phyloP scores from a whole-genome alignment of 2,797 vertebrate genomes.

The Lithobates pipiens region DNA sequence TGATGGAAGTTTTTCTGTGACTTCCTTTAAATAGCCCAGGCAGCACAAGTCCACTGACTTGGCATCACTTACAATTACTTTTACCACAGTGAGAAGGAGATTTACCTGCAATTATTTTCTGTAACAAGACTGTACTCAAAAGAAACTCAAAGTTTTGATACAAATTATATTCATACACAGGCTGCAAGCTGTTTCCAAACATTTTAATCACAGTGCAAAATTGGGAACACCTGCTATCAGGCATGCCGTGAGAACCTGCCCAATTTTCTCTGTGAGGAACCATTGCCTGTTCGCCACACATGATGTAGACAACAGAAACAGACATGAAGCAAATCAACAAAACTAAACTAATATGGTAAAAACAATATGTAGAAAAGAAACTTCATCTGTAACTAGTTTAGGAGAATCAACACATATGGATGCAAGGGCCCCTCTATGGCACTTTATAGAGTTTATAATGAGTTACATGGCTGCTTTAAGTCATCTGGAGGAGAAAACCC shows the following conservation, averaged over 20 bases:
- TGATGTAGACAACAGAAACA: conserved; percentile 64
- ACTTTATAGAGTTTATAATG: conserved; percentile 60
- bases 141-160: not conserved
- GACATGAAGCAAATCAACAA: conserved; percentile 59
- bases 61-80: not conserved
- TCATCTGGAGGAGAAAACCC: conserved; percentile 10
- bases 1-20: too few relatives aligned
- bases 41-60: not conserved
- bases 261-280: not conserved
- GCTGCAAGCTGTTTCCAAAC: conserved; percentile 22
- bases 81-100: not conserved
- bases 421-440: conserved; percentile 37
- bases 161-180: conserved; percentile 22
- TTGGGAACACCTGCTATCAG: conserved; percentile 49
- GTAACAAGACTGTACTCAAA: conserved; percentile 1
- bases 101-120: conserved; percentile 32
- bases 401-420: conserved; percentile 61
- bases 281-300: conserved; percentile 40
- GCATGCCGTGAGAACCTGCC: conserved; percentile 42
- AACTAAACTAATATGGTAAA: conserved; percentile 63
- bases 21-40: too few relatives aligned
- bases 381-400: conserved; percentile 60
- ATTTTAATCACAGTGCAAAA: conserved; percentile 52
- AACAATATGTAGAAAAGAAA: conserved; percentile 43
- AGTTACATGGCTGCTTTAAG: conserved; percentile 42